These are phyloP conservation scores for Avahi laniger DNA, from an alignment of 2,797 vertebrate species.

Conservation along the genomic window DNA sequence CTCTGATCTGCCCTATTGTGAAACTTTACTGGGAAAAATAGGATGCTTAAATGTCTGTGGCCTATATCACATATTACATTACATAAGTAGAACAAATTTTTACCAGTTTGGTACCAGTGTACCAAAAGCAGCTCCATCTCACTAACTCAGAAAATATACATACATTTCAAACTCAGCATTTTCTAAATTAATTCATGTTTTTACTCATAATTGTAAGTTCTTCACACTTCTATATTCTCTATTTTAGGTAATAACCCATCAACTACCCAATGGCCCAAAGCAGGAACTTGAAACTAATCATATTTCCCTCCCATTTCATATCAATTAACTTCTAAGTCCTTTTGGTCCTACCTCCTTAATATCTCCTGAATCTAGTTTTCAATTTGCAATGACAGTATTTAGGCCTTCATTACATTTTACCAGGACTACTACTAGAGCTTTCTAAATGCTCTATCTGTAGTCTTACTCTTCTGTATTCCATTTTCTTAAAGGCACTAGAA, in stretches of 20 bases:
- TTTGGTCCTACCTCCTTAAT: not conserved
- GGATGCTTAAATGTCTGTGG: not conserved
- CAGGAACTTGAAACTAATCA: not conserved
- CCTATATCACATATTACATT: not conserved
- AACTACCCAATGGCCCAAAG: not conserved
- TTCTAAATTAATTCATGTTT: slow-evolving; percentile 34
- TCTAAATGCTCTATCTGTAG: not conserved
- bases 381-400: not conserved
- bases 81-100: slow-evolving; percentile 6
- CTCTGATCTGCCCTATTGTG: not conserved
- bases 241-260: not conserved
- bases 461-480: not conserved
- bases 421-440: not conserved
- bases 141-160: slow-evolving; percentile 1
- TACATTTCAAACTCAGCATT: slow-evolving; percentile 15
- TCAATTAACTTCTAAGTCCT: slow-evolving; percentile 10
- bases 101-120: not conserved
- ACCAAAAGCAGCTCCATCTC: not conserved
- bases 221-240: not conserved
- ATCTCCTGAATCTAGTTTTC: not conserved
- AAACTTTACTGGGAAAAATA: slow-evolving; percentile 21
- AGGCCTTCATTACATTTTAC: not conserved
- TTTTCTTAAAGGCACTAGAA: slow-evolving; percentile 27
- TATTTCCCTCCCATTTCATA: not conserved
- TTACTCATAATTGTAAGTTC: not conserved